Conservation (phyloP, 2,113 vertebrate genomes). For the Cyrtonyx montezumae region DNA sequence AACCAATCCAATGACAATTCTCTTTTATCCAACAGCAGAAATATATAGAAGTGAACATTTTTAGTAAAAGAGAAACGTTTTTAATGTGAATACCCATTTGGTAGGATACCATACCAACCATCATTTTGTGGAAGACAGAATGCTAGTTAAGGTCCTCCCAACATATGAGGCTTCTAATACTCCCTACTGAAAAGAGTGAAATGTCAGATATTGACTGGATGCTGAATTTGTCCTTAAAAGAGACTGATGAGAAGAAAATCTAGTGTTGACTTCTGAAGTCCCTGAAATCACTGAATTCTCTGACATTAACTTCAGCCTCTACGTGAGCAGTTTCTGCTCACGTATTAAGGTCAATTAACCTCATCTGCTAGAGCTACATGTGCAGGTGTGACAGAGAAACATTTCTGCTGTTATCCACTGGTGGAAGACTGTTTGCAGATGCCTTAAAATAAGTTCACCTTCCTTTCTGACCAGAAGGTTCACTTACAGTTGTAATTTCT, state of each 20-base stretch:
- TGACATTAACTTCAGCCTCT: not conserved
- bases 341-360: not conserved
- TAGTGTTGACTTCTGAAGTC: not conserved
- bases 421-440: not conserved
- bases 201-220: not conserved
- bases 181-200: not conserved
- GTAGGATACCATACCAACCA: not conserved
- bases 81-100: not conserved
- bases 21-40: not conserved
- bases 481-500: not conserved
- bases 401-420: not conserved
- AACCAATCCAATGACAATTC: not conserved
- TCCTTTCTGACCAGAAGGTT: not conserved
- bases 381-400: not conserved
- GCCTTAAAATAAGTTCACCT: not conserved
- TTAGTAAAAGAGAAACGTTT: not conserved
- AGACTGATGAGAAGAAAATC: not conserved
- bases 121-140: not conserved
- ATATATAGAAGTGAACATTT: not conserved
- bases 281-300: not conserved
- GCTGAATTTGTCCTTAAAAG: not conserved
- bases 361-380: not conserved
- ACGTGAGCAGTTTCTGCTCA: not conserved
- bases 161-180: not conserved
- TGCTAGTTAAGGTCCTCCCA: not conserved